phyloP scores from a whole-genome alignment of 2,113 vertebrate genomes.

The Gracilinanus agilis region DNA sequence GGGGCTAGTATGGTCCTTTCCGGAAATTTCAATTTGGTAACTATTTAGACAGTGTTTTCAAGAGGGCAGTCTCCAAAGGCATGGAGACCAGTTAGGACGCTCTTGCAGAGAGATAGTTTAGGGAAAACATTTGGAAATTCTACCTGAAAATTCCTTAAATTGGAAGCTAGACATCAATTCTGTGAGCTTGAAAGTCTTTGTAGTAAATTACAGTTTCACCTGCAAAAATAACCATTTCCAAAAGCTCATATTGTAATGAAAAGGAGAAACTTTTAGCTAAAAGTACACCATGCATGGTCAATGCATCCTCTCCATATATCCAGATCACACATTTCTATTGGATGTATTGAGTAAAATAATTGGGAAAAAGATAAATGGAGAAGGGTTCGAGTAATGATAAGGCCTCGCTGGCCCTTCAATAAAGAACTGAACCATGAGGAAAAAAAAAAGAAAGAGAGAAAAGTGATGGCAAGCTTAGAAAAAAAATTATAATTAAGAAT shows the following conservation, averaged over 20 bases:
- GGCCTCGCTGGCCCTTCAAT: conserved; percentile 19
- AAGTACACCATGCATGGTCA: background rate
- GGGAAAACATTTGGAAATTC: background rate
- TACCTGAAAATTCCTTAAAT: background rate
- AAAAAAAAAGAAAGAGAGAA: background rate
- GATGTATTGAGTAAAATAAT: conserved; percentile 17
- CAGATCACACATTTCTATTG: background rate
- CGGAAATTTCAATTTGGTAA: background rate
- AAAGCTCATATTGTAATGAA: conserved; percentile 15
- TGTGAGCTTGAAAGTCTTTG: background rate
- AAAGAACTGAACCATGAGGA: background rate
- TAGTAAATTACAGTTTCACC: background rate
- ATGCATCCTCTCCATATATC: conserved; percentile 5
- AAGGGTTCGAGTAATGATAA: conserved; percentile 16
- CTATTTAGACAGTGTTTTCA: background rate
- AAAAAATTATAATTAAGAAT: background rate
- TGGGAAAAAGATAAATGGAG: conserved; percentile 20
- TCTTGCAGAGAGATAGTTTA: background rate
- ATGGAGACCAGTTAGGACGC: background rate
- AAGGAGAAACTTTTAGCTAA: background rate
- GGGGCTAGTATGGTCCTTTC: too few relatives aligned
- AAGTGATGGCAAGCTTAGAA: background rate
- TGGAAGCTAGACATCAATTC: background rate
- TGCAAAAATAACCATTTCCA: background rate
- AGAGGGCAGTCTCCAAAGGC: background rate